These are phyloP conservation scores for Pitta sordida DNA, from an alignment of 2,113 vertebrate genomes.

Conservation along the genomic window DNA sequence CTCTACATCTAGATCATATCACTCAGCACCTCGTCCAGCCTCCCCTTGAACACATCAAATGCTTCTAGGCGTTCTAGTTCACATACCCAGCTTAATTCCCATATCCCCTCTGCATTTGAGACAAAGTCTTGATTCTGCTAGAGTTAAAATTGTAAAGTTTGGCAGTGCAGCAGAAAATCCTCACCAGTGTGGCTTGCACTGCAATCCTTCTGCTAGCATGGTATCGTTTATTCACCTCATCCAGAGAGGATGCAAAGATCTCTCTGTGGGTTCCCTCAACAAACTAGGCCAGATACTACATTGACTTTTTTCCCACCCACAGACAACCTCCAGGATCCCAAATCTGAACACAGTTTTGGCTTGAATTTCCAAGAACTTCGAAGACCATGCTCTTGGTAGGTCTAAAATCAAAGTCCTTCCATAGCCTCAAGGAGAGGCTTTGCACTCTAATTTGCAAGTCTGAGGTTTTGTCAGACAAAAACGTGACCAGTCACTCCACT, in stretches of 20 bases:
- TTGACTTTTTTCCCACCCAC: neutral
- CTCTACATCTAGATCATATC: too few species aligned
- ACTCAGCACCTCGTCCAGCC: too few species aligned
- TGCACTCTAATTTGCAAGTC: neutral
- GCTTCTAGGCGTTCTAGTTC: neutral
- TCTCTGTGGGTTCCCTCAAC: neutral
- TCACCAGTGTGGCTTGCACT: too few species aligned
- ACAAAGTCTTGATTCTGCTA: neutral
- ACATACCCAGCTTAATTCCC: neutral
- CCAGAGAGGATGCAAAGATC: neutral
- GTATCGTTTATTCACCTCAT: neutral
- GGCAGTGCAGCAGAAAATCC: neutral
- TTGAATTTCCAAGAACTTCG: neutral
- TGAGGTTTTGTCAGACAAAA: neutral
- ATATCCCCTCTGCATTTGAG: neutral
- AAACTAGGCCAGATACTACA: neutral
- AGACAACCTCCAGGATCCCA: neutral
- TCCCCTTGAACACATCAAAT: too few species aligned
- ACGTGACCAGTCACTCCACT: neutral
- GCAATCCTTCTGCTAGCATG: neutral
- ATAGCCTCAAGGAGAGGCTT: neutral
- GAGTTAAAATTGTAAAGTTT: neutral
- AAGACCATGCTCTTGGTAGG: neutral
- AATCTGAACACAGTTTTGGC: neutral
- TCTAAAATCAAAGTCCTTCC: neutral